Conservation (phyloP, 2,888 invertebrate genomes). For the Netelia inedita region DNA sequence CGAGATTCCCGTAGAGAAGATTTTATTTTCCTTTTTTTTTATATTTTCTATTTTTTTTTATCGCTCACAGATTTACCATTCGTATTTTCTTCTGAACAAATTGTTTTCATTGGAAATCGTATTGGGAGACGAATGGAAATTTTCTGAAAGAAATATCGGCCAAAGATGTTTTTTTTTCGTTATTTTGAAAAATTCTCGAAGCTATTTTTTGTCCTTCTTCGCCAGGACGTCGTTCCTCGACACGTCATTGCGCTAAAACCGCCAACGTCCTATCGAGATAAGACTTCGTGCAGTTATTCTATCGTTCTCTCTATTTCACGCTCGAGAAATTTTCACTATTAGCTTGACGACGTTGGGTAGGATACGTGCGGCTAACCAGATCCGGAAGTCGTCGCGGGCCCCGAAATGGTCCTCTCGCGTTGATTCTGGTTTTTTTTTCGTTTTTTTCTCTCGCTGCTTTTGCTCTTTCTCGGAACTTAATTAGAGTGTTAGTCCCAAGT, state of each 20-base stretch:
- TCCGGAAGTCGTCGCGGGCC: slow-evolving; percentile 55
- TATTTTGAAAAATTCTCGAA: slow-evolving; percentile 32
- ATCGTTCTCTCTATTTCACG: slow-evolving; percentile 25
- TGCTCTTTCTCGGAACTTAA: slow-evolving; percentile 43
- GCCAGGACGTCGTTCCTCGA: slow-evolving; percentile 36
- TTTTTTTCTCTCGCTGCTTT: slow-evolving; percentile 33
- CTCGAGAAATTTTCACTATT: background rate
- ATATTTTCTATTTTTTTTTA: background rate
- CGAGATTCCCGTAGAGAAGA: background rate
- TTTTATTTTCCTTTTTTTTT: background rate
- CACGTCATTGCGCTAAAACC: slow-evolving; percentile 51
- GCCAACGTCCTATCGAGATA: slow-evolving; percentile 67
- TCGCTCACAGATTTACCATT: too few relatives aligned
- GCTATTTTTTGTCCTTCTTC: slow-evolving; percentile 15
- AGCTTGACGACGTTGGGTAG: slow-evolving; percentile 6
- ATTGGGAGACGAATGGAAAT: too few relatives aligned
- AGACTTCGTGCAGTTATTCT: slow-evolving; percentile 8
- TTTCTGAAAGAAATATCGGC: too few relatives aligned
- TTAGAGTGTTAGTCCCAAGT: slow-evolving; percentile 29
- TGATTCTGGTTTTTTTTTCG: background rate
- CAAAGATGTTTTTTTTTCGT: background rate
- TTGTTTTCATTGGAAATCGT: too few relatives aligned
- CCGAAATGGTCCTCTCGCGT: slow-evolving; percentile 26
- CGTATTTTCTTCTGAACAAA: too few relatives aligned
- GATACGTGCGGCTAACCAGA: slow-evolving; percentile 69